Conservation (phyloP, 1,140 invertebrate species). For the Probaryconus sp. region DNA sequence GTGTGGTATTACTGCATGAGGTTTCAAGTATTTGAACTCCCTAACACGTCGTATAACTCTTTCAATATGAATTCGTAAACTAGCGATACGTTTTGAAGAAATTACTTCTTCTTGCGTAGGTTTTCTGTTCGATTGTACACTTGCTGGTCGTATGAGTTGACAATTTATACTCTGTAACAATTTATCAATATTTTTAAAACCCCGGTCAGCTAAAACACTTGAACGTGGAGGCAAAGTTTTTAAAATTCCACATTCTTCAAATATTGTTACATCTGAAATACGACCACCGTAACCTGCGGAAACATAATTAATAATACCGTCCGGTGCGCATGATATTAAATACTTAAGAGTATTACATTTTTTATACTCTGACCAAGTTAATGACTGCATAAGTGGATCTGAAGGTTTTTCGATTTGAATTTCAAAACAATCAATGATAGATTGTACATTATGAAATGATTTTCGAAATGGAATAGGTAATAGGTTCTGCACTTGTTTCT, state of each 20-base stretch:
- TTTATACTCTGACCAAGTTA: constrained; percentile 74
- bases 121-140: constrained; percentile 59
- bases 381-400: constrained; percentile 63
- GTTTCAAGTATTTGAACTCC: constrained; percentile 69
- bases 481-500: constrained; percentile 23
- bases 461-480: constrained; percentile 66
- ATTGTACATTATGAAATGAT: constrained; percentile 60
- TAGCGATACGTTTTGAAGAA: constrained; percentile 70
- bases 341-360: constrained; percentile 73
- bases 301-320: constrained; percentile 73
- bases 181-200: constrained; percentile 67
- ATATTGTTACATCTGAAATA: constrained; percentile 64
- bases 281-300: constrained; percentile 72
- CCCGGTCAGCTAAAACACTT: constrained; percentile 68
- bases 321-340: constrained; percentile 70
- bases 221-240: constrained; percentile 48
- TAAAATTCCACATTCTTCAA: constrained; percentile 67
- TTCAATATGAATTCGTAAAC: constrained; percentile 72
- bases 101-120: constrained; percentile 65
- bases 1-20: constrained; percentile 64
- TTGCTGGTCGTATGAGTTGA: constrained; percentile 69
- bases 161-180: constrained; percentile 56
- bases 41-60: constrained; percentile 68
- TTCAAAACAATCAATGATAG: constrained; percentile 73
- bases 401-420: constrained; percentile 68